Conservation (phyloP, 1,140 invertebrate genomes). For the Listronotus oregonensis region DNA sequence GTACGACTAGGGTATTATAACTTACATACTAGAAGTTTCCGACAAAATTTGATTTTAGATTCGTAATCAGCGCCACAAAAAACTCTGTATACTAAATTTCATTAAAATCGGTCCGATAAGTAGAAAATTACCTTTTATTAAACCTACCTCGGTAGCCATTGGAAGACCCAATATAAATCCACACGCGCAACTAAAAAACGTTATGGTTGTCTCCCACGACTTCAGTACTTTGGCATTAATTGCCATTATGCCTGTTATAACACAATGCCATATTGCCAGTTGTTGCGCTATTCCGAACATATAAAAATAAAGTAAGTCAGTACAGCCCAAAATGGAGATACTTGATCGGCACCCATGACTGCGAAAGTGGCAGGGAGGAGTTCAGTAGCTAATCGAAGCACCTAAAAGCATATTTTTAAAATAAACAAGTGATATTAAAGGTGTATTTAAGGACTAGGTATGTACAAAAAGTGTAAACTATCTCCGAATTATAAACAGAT, state of each 20-base stretch:
- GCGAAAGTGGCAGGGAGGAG: slow-evolving; percentile 82
- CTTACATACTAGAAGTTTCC: no score
- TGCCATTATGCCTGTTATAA: slow-evolving; percentile 79
- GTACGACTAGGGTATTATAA: no score
- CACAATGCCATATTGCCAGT: slow-evolving; percentile 69
- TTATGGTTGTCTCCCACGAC: slow-evolving; percentile 83
- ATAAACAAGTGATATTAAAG: no score
- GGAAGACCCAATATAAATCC: slow-evolving; percentile 85
- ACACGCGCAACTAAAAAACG: slow-evolving; percentile 82
- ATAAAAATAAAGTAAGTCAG: slow-evolving; percentile 85
- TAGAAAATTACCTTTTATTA: background rate
- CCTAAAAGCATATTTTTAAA: slow-evolving; percentile 57
- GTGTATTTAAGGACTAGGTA: no score
- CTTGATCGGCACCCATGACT: slow-evolving; percentile 67
- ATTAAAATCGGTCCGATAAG: no score
- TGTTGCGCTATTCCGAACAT: slow-evolving; percentile 86
- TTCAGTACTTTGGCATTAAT: slow-evolving; percentile 73
- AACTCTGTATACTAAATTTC: no score
- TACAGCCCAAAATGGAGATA: slow-evolving; percentile 84
- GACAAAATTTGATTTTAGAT: no score
- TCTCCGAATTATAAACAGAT: no score
- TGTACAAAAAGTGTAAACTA: no score
- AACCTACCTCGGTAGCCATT: slow-evolving; percentile 83
- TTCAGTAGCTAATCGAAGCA: slow-evolving; percentile 80
- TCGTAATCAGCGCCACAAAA: no score